phyloP scores from a whole-genome alignment of 2,888 invertebrate species.

The Diarsia mendica region DNA sequence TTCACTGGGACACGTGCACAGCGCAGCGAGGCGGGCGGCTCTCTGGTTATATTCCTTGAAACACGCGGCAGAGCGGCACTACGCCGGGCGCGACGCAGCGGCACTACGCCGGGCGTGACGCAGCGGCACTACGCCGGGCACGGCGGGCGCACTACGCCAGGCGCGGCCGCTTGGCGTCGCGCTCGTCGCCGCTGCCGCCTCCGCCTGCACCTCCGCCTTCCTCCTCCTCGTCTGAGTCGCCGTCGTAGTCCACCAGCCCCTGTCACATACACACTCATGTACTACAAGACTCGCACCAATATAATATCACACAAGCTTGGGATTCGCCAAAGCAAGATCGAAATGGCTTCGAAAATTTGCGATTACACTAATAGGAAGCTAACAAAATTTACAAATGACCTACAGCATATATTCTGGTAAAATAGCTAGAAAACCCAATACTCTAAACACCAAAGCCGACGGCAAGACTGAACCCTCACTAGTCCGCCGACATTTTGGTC shows the following conservation, averaged over 20 bases:
- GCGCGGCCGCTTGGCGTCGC: constrained; percentile 93
- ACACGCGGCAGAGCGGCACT: constrained; percentile 45
- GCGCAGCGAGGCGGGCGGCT: constrained; percentile 76
- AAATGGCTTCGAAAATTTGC: constrained; percentile 24
- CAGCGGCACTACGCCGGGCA: constrained; percentile 85
- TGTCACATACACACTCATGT: constrained; percentile 73
- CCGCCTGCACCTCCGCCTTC: constrained; percentile 85
- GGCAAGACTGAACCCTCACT: not conserved
- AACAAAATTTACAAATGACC: constrained; percentile 17
- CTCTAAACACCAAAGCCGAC: not conserved
- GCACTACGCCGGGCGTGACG: constrained; percentile 12
- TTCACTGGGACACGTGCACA: constrained; percentile 77
- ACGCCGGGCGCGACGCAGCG: constrained; percentile 2
- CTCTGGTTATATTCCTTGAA: constrained; percentile 84
- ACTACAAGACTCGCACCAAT: constrained; percentile 18
- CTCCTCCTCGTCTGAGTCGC: constrained; percentile 98
- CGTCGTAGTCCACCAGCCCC: constrained; percentile 99
- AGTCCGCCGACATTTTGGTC: not conserved
- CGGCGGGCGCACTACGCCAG: constrained; percentile 80
- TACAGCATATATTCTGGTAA: constrained; percentile 14
- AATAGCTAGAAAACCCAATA: not conserved
- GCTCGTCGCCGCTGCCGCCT: constrained; percentile 78
- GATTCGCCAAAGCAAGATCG: constrained; percentile 47
- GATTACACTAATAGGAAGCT: constrained; percentile 11
- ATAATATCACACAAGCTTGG: constrained; percentile 32